Evolutionary conservation across 2,888 invertebrate species (phyloP), one percentile per base, ranked within the genome.

Genomic region (Lobophora halterata): DNA sequence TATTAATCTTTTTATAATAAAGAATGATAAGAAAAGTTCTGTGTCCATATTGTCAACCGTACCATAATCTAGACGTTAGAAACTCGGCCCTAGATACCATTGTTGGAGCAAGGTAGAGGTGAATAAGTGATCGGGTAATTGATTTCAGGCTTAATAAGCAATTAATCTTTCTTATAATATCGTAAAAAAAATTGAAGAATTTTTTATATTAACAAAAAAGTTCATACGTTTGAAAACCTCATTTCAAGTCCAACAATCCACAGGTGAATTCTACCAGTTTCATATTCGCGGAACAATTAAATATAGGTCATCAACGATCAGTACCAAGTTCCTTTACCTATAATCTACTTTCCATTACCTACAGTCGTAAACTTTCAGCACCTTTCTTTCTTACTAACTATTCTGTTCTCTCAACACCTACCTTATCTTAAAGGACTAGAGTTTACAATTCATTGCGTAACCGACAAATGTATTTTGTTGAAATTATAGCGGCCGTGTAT

Each of bases 381-480:
- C 44, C 43, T 47, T 57, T 53, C 50, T 37, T 46, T 54, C 46
- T 54, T 43, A 49, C 58, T 51, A 63, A 55, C 59, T 41, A 25
- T 27, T 20, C 24, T 34, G 23, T 42, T 56, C 58, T 49, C 56
- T 59, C 55, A 62, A 59, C 46, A 50, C 45, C 54, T 63, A 63
- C 69, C 66, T 72, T 71, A 72, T 71, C 66, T 60, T 58, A 38
- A 58, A 48, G 58, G 45, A 52, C 43, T 46, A 73, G 65, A 71
- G 73, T 58, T 57, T 60, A 70, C 62, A 67, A 57, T 69, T 62
- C 65, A 55, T 65, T 65, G 62, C 43, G 39, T 51, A 50, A 55
- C 54, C 48, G 57, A 61, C 60, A 60, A 64, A 55, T 42, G 52
- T 52, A 55, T 60, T 59, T 63, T 55, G 58, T 55, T 51, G 54